Evolutionary conservation across 2,797 vertebrate species (phyloP), one percentile per base, ranked within the genome.

Genomic region (Selene dorsalis): DNA sequence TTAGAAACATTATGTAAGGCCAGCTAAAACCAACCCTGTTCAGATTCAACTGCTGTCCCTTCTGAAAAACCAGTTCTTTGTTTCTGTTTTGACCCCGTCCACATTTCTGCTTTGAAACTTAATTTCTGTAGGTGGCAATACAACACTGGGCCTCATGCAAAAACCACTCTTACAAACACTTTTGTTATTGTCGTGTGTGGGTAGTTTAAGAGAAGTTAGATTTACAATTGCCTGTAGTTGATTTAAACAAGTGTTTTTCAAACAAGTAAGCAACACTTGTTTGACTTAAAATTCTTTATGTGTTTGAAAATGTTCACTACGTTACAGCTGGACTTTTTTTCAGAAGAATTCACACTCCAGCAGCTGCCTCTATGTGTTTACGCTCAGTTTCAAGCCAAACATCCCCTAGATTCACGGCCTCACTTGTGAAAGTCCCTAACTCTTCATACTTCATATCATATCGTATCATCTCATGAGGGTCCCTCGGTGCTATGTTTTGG

Each of bases 1-100:
- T 94, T 92, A 94, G 93, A 95, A 94, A 94, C 93, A 90, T 93
- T 92, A 94, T 90, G 91, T 95, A 95, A 95, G 94, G 95, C 94
- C 92, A 93, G 93, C 89, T 87, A 89, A 90, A 94, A 94, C 92
- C 93, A 92, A 94, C 89, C 73, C 85, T 88, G 88, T 84, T 86
- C 84, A 86, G 86, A 87, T 78, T 84, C 75, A 57, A 77, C 85
- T 53, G 72, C 85, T 76, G 85, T 80, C 69, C 87, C 66, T 73
- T 87, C 61, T 20, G 59, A 84, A 87, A 87, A 86, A 66, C 85
- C 88, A 22, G 47, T 79, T 79, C 77, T 69, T 53, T 79, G 86
- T 87, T 91, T 91, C 93, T 73, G 79, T 62, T 65, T 3, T 59
- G 87, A 91, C 89, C 82, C 75, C 20, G 75, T 87, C 81, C 88